phyloP scores from a whole-genome alignment of 2,797 vertebrate species.

The Leptodactylus fallax region DNA sequence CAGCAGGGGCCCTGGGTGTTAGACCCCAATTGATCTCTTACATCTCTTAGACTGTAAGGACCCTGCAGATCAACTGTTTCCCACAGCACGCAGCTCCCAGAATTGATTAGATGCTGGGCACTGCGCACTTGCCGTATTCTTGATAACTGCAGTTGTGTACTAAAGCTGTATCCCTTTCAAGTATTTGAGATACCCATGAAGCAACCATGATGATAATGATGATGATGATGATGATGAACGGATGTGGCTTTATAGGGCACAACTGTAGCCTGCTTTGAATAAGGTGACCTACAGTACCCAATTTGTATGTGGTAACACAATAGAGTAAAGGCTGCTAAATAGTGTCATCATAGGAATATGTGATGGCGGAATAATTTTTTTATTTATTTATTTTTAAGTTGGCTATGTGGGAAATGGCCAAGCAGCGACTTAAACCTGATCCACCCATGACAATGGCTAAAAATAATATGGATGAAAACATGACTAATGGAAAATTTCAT shows the following conservation, averaged over 20 bases:
- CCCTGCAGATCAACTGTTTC: too few relatives aligned
- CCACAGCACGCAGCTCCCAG: too few relatives aligned
- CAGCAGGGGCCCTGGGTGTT: too few relatives aligned
- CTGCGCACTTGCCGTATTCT: too few relatives aligned
- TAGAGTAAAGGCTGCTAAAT: not conserved
- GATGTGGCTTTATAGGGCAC: not conserved
- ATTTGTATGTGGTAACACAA: not conserved
- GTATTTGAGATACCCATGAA: too few relatives aligned
- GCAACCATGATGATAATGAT: too few relatives aligned
- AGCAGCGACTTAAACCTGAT: not conserved
- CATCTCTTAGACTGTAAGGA: too few relatives aligned
- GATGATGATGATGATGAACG: too few relatives aligned
- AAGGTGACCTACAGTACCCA: not conserved
- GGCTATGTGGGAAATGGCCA: not conserved
- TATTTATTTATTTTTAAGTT: not conserved
- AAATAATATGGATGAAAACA: constrained; percentile 1
- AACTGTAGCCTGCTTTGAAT: not conserved
- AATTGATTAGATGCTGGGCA: too few relatives aligned
- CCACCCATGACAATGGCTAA: not conserved
- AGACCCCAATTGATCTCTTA: too few relatives aligned
- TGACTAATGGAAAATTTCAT: constrained; percentile 1
- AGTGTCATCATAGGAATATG: not conserved
- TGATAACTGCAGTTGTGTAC: too few relatives aligned
- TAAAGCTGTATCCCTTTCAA: too few relatives aligned
- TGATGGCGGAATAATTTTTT: not conserved